A percentile compares a stretch with the other conserved stretches of the same genome.
Evolutionary conservation across 2,797 vertebrate species (phyloP).

Genomic region (Acomys russatus): DNA sequence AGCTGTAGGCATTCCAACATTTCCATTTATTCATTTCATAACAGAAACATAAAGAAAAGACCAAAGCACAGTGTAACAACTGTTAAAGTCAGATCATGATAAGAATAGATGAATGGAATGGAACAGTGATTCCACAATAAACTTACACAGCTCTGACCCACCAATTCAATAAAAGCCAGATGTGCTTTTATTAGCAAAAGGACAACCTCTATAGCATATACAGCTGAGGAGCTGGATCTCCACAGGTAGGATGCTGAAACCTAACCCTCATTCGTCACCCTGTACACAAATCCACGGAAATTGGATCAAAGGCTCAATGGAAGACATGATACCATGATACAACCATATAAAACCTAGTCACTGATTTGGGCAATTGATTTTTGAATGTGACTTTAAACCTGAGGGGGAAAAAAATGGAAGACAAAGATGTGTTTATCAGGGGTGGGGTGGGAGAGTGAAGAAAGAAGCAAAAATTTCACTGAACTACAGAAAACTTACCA

Average conservation of each 20-base stretch:
- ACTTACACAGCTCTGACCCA: not conserved
- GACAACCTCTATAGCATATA: not conserved
- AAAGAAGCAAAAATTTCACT: not conserved
- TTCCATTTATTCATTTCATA: no score
- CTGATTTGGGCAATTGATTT: not conserved
- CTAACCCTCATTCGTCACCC: not conserved
- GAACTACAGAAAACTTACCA: not conserved
- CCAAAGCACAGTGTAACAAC: not conserved
- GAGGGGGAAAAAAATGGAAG: no score
- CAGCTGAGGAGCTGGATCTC: not conserved
- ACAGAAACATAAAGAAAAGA: not conserved
- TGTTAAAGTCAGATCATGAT: not conserved
- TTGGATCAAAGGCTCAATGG: not conserved
- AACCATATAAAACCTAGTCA: not conserved
- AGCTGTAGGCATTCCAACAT: not conserved
- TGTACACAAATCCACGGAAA: not conserved
- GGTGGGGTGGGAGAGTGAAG: not conserved
- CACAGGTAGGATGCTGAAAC: not conserved
- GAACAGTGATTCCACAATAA: not conserved
- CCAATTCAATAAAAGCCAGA: no score
- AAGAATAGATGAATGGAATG: no score
- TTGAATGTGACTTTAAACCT: not conserved
- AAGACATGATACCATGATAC: not conserved
- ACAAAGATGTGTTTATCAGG: not conserved
- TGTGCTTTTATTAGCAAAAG: not conserved